Conservation (phyloP, 1,140 invertebrate genomes). For the Hycleus cichorii region DNA sequence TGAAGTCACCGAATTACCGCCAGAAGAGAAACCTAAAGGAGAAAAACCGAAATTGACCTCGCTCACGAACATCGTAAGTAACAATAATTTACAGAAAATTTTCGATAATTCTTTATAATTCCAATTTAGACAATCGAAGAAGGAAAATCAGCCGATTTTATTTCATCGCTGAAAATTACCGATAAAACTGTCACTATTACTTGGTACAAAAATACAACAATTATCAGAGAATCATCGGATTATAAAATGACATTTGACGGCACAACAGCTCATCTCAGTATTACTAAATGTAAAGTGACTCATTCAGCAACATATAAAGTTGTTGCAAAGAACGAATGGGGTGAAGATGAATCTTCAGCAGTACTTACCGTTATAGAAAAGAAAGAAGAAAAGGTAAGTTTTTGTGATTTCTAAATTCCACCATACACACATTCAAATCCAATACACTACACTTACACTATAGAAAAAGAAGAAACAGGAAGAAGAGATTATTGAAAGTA, state of each 20-base stretch:
- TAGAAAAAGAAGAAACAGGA: constrained; percentile 30
- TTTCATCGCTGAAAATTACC: constrained; percentile 59
- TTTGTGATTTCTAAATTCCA: neutral
- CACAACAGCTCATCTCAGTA: constrained; percentile 65
- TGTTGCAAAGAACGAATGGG: constrained; percentile 73
- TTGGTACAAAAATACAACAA: constrained; percentile 78
- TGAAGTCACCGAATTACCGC: constrained; percentile 73
- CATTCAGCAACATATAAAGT: constrained; percentile 70
- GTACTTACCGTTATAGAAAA: constrained; percentile 60
- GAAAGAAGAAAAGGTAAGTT: constrained; percentile 32
- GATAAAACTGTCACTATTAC: constrained; percentile 73
- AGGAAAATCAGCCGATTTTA: constrained; percentile 71
- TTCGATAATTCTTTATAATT: neutral
- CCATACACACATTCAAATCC: neutral
- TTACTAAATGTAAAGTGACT: constrained; percentile 61
- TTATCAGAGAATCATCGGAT: constrained; percentile 62
- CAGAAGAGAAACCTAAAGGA: constrained; percentile 58
- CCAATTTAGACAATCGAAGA: constrained; percentile 57
- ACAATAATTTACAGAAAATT: neutral
- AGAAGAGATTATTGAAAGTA: constrained; percentile 12
- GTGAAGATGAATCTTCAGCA: constrained; percentile 72
- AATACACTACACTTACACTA: neutral
- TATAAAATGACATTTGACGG: constrained; percentile 72
- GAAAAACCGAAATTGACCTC: constrained; percentile 65
- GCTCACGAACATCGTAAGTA: constrained; percentile 63